Percentiles rank a stretch among this genome's conserved stretches.
Evolutionary conservation across 2,888 invertebrate genomes (phyloP).

Genomic region (Drosophila flavopinicola): DNA sequence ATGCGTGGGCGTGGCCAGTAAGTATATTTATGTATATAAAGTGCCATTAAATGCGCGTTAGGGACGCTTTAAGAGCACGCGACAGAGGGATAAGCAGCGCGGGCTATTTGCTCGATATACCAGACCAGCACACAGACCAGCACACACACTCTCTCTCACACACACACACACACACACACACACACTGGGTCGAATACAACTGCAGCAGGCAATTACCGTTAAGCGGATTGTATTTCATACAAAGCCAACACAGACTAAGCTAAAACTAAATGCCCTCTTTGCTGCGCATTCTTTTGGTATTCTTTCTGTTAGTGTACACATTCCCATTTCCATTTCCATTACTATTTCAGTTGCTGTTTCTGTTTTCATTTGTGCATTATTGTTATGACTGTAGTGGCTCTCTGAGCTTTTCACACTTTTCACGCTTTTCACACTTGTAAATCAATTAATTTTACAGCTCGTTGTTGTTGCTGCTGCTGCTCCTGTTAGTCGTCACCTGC

Average conservation of each 20-base stretch:
- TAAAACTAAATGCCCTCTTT: constrained; percentile 61
- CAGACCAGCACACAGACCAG: too few species aligned
- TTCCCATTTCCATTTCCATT: constrained; percentile 12
- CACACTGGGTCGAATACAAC: constrained; percentile 27
- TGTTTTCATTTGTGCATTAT: constrained; percentile 41
- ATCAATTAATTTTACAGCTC: constrained; percentile 77
- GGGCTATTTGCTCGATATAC: constrained; percentile 7
- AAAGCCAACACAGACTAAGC: constrained; percentile 42
- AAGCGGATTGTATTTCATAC: constrained; percentile 76
- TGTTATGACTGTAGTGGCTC: constrained; percentile 50
- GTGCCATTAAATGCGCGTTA: constrained; percentile 58
- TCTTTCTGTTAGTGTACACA: constrained; percentile 14
- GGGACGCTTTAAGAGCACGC: constrained; percentile 68
- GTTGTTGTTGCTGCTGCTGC: constrained; percentile 13
- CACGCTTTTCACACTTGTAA: constrained; percentile 76
- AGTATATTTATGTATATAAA: constrained; percentile 31
- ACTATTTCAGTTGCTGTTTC: constrained; percentile 22
- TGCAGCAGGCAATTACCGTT: constrained; percentile 74
- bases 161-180: constrained; percentile 20
- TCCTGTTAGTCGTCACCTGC: constrained; percentile 46
- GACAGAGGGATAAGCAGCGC: constrained; percentile 35
- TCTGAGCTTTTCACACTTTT: constrained; percentile 61
- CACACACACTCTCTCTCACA: too few species aligned
- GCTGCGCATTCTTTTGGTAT: constrained; percentile 36
- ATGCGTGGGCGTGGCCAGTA: constrained; percentile 42